Evolutionary conservation across 2,797 vertebrate species (phyloP), one percentile per base, ranked within the genome.

Genomic region (Myotis vivesi): DNA sequence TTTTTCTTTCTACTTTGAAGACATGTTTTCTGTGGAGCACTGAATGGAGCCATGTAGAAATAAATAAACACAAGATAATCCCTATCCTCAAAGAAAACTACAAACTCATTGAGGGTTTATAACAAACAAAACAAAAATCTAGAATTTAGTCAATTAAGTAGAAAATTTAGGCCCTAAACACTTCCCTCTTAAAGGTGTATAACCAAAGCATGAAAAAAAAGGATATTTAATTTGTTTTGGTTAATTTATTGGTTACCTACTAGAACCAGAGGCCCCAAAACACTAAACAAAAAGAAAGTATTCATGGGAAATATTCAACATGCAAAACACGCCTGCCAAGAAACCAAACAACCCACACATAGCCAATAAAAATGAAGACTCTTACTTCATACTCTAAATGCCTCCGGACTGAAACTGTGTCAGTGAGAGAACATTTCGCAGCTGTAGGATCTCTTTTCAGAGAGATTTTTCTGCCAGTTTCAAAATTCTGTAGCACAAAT

Each of bases 181-280:
- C 49, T 94, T 94, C 85, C 83, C 38, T 89, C 79, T 95, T 76
- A 96, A 94, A 94, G 87, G 59, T 79, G 38, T 64, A 91, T 87
- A 97, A 89, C 81, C 73, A 83, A 96, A 95, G 73, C 94, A 95
- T 95, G 93, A 87, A 94, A 85, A 85, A 76, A 33, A 13, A 89
- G 92, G 82, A 94, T 95, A 97, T 97, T 96, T 85, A 96, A 96
- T 96, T 97, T 93, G 87, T 84, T 96, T 97, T 95, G 90, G 90
- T 95, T 96, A 93, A 96, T 95, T 97, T 96, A 88, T 96, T 87
- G 68, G 94, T 97, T 93, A 95, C 95, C 92, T 96, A 68, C 94
- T 95, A 76, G 79, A 90, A 96, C 73, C 22, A 59, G 85, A 95
- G 87, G 64, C 38, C 73, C 83, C 82, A 59, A 94, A 93, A 95